Base-by-base conservation (phyloP, 2,888 invertebrate species). In the Tetrapedia diversipes region DNA sequence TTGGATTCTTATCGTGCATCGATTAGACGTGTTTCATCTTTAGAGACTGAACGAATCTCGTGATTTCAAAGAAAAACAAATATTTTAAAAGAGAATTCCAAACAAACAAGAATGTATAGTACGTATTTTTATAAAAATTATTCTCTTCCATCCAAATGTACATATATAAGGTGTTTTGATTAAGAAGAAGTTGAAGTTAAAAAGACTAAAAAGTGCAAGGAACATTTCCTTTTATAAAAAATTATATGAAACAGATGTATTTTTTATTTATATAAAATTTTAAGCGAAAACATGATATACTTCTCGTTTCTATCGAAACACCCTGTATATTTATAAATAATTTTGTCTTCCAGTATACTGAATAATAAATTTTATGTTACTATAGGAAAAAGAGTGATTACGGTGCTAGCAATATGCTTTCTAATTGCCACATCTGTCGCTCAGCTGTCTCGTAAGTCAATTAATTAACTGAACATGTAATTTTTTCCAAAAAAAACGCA, bases 401-500 rank as follows among this genome's bases (percentile, higher is more conserved):
- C 69, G 1, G 4, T 43, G 11, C 14, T 77, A 14, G 8, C 67
- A 10, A 39, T 63, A 19, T 53, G 60, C 11, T 4, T 77, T 29
- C 10, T 83, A 10, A 32, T 71, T 19, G 49, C 34, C 16, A n/a
- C 45, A 19, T 27, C 71, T 16, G 27, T 29, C 6, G 81, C 73
- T 27, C 86, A 85, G 11, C 32, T 75, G 27, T 80, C 81, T 37
- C 24, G 86, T 86, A 77, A 86, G 81, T 84, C 68, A 64, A 61
- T 56, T 53, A 51, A 59, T 57, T 19, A 2, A 11, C 3, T 3
- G 11, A 47, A 56, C 11, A 3, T n/a, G 22, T 37, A 43, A 43
- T 37, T 63, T n/a, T n/a, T 16, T 54, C 47, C n/a, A 29, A 27
- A 2, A 16, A 4, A 53, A 41, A 51, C 49, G 7, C 3, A 14